Conservation (phyloP, 2,797 vertebrate genomes). For the Phylloscopus collybita region DNA sequence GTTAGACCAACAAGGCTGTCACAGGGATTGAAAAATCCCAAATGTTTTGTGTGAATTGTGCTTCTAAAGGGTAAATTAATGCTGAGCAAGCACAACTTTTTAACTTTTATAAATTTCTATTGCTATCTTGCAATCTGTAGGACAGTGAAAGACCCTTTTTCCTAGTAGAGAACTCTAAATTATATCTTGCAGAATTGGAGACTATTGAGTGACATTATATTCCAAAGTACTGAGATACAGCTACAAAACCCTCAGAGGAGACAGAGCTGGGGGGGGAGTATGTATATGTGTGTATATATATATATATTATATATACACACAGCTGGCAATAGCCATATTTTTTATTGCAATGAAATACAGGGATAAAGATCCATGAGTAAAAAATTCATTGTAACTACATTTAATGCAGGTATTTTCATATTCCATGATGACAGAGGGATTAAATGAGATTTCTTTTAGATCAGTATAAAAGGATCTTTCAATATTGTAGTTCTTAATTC, state of each 20-base stretch:
- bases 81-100: background rate
- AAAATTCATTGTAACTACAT: slow-evolving; percentile 39
- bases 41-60: background rate
- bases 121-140: slow-evolving; percentile 61
- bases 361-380: slow-evolving; percentile 17
- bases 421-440: slow-evolving; percentile 10
- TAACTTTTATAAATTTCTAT: slow-evolving; percentile 4
- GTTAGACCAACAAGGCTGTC: background rate
- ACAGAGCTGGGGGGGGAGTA: background rate
- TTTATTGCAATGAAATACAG: slow-evolving; percentile 50
- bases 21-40: background rate
- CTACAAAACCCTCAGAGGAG: slow-evolving; percentile 50
- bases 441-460: background rate
- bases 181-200: slow-evolving; percentile 70
- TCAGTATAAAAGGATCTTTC: background rate
- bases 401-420: slow-evolving; percentile 37
- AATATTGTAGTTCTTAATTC: background rate
- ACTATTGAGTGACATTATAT: slow-evolving; percentile 72
- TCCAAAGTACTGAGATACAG: slow-evolving; percentile 69
- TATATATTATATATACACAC: background rate
- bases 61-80: background rate
- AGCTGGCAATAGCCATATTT: background rate
- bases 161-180: slow-evolving; percentile 62
- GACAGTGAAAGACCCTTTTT: slow-evolving; percentile 74
- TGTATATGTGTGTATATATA: fast-evolving